phyloP scores from a whole-genome alignment of 1,140 invertebrate species.

The Calliopsis andreniformis region DNA sequence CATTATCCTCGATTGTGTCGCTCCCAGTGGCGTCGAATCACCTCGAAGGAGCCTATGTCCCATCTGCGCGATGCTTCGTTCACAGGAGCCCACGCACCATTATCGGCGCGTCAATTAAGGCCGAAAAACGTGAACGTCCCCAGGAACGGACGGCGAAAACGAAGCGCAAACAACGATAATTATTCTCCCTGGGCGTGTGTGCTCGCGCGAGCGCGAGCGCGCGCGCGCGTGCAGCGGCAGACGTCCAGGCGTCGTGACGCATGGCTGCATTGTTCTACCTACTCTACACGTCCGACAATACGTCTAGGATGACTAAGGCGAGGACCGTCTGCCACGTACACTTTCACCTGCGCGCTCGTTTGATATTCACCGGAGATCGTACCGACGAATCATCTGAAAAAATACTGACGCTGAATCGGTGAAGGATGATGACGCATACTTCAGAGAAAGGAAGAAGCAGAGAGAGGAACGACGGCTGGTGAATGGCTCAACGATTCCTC shows the following conservation, averaged over 20 bases:
- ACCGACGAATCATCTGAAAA: conserved; percentile 38
- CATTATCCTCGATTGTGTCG: no score
- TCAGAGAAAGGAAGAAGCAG: not conserved
- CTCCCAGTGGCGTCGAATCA: no score
- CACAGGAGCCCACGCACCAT: conserved; percentile 21
- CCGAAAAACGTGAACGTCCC: conserved; percentile 32
- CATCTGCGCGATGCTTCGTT: no score
- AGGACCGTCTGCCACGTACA: conserved; percentile 17
- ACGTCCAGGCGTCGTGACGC: conserved; percentile 52
- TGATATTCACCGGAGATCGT: conserved; percentile 44
- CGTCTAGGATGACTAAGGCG: conserved; percentile 59
- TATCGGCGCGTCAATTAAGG: conserved; percentile 58
- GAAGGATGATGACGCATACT: conserved; percentile 12
- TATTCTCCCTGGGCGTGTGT: conserved; percentile 32
- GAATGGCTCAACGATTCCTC: not conserved
- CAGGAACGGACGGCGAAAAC: conserved; percentile 34
- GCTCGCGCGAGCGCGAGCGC: not conserved
- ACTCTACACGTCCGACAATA: conserved; percentile 40
- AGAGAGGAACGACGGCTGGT: conserved; percentile 28
- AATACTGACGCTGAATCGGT: conserved; percentile 30
- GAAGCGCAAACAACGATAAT: conserved; percentile 57
- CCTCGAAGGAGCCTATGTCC: no score
- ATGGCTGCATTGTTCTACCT: conserved; percentile 59
- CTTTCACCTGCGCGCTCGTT: conserved; percentile 56
- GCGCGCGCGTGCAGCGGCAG: not conserved